Percentiles rank a stretch among this genome's conserved stretches.
Conservation (phyloP, 2,797 vertebrate genomes). For the Allobates femoralis region DNA sequence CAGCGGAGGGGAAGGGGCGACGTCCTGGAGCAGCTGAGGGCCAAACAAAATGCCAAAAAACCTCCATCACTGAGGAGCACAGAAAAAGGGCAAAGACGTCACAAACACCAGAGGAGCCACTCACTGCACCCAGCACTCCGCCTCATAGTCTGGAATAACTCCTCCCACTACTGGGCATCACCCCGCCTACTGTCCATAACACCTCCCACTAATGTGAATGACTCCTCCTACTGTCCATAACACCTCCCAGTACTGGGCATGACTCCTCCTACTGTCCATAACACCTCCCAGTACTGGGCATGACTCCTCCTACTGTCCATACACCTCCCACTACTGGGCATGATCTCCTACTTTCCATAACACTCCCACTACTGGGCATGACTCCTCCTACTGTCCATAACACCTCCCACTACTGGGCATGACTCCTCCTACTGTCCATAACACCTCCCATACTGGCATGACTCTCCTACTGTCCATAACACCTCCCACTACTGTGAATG, state of each 20-base stretch:
- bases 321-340: no score
- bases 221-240: neutral
- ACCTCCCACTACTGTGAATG: neutral
- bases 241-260: neutral
- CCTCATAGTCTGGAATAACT: no score
- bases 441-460: neutral
- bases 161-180: neutral
- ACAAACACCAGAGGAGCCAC: neutral
- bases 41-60: conserved; percentile 30
- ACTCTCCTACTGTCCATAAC: neutral
- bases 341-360: no score
- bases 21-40: neutral
- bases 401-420: neutral
- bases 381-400: neutral
- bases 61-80: neutral
- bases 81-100: neutral
- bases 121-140: no score
- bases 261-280: neutral
- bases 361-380: no score
- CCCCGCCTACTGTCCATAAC: neutral
- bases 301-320: neutral
- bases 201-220: neutral
- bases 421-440: neutral
- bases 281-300: neutral
- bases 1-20: neutral